A percentile compares a stretch with the other conserved stretches of the same genome.
These are phyloP conservation scores for Alloscopus bannaensis DNA, from an alignment of 2,888 invertebrate species.

Conservation along the genomic window DNA sequence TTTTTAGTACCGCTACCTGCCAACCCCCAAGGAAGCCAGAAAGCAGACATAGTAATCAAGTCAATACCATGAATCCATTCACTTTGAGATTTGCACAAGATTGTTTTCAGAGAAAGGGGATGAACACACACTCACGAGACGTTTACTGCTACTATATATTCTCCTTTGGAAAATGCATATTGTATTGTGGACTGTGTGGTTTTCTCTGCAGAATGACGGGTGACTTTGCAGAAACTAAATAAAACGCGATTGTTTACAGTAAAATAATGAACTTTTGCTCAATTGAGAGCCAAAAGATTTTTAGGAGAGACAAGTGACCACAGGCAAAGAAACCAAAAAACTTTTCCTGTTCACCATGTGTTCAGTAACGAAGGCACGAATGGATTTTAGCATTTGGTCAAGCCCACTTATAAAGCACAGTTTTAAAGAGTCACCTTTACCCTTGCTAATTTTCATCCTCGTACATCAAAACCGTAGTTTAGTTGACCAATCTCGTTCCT, in stretches of 20 bases:
- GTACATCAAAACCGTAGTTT: background rate
- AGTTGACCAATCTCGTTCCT: background rate
- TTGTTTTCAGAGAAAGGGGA: background rate
- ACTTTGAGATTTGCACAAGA: background rate
- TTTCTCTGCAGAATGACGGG: background rate
- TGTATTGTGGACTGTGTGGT: background rate
- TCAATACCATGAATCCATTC: background rate
- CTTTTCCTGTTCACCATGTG: background rate
- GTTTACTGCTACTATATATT: background rate
- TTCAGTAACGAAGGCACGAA: background rate
- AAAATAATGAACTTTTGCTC: slow-evolving; percentile 4
- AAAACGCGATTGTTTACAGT: slow-evolving; percentile 1
- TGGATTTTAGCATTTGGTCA: slow-evolving; percentile 2
- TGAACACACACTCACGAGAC: too few species aligned
- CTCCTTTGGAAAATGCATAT: background rate
- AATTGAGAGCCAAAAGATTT: background rate
- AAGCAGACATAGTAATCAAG: background rate
- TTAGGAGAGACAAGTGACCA: background rate
- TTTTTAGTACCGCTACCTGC: slow-evolving; percentile 15
- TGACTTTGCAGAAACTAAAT: background rate
- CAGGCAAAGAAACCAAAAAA: background rate
- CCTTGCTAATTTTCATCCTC: background rate
- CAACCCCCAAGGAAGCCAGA: slow-evolving; percentile 10
- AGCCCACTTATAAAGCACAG: background rate
- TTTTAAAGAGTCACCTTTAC: slow-evolving; percentile 5